Evolutionary conservation across 2,113 vertebrate species (phyloP).

Genomic region (Oenanthe oenanthe): DNA sequence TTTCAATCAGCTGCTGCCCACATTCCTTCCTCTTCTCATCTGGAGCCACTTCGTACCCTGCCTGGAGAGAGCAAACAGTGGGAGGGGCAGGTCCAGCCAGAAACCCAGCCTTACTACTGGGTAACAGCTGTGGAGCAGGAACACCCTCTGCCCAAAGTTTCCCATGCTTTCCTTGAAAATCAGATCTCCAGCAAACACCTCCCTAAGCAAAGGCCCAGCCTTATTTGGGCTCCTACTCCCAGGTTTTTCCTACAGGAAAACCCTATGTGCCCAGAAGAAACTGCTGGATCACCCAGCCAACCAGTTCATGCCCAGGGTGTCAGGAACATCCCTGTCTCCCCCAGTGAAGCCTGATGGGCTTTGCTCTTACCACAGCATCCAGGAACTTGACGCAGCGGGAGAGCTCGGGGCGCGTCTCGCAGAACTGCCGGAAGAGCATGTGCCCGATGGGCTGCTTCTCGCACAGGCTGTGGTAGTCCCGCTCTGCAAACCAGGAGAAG

Average conservation of each 20-base stretch:
- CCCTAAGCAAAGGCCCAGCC: neutral
- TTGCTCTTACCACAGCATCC: slow-evolving; percentile 91
- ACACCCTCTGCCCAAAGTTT: neutral
- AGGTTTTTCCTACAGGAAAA: neutral
- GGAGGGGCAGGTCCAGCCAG: neutral
- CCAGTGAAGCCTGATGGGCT: fast-evolving
- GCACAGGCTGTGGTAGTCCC: slow-evolving; percentile 93
- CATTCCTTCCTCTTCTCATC: slow-evolving; percentile 93
- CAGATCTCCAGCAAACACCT: slow-evolving; percentile 5
- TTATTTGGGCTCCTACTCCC: neutral
- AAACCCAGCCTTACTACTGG: neutral
- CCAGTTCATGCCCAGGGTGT: fast-evolving
- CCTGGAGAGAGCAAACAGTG: slow-evolving; percentile 72
- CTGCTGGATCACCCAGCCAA: neutral
- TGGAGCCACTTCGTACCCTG: slow-evolving; percentile 93
- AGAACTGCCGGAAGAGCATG: slow-evolving; percentile 92
- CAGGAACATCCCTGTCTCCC: neutral
- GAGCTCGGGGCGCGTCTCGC: slow-evolving; percentile 89
- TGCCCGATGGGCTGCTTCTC: slow-evolving; percentile 94
- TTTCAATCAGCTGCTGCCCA: slow-evolving; percentile 85
- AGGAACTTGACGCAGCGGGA: slow-evolving; percentile 88
- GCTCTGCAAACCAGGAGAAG: slow-evolving; percentile 75
- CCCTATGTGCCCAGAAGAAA: neutral
- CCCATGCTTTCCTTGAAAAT: neutral
- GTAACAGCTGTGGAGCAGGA: slow-evolving; percentile 8